A percentile compares a stretch with the other conserved stretches of the same genome.
Evolutionary conservation across 1,140 invertebrate species (phyloP).

Genomic region (Calliphora vicina): DNA sequence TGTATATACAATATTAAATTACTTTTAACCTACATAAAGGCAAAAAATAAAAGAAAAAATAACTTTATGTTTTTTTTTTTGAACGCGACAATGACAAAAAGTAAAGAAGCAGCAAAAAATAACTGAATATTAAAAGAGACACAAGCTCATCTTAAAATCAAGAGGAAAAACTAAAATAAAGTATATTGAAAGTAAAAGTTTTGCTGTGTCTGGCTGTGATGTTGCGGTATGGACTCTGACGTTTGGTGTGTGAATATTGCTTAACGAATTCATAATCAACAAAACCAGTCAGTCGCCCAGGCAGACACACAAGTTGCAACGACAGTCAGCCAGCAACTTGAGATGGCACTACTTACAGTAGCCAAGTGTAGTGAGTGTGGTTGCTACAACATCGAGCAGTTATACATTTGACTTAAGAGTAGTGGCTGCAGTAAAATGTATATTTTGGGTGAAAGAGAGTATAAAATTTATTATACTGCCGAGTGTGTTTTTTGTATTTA

Average conservation of each 20-base stretch:
- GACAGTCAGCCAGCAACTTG: neutral
- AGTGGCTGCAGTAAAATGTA: neutral
- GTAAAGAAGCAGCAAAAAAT: neutral
- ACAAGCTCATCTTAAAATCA: neutral
- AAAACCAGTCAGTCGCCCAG: neutral
- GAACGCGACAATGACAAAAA: neutral
- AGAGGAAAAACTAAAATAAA: neutral
- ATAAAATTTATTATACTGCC: neutral
- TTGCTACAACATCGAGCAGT: neutral
- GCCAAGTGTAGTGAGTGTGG: neutral
- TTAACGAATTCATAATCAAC: slow-evolving; percentile 20
- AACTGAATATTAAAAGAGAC: neutral
- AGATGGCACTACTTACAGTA: neutral
- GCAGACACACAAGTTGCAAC: neutral
- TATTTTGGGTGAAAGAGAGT: neutral
- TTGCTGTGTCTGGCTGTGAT: neutral
- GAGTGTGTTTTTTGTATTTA: neutral
- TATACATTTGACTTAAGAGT: neutral
- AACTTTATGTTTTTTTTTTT: neutral
- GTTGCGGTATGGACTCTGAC: neutral
- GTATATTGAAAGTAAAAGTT: slow-evolving; percentile 34
- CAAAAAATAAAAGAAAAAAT: neutral
- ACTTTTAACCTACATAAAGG: slow-evolving; percentile 30
- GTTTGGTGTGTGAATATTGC: neutral
- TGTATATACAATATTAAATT: slow-evolving; percentile 31